Conservation (phyloP, 2,888 invertebrate species). For the Strigamia maritima region DNA sequence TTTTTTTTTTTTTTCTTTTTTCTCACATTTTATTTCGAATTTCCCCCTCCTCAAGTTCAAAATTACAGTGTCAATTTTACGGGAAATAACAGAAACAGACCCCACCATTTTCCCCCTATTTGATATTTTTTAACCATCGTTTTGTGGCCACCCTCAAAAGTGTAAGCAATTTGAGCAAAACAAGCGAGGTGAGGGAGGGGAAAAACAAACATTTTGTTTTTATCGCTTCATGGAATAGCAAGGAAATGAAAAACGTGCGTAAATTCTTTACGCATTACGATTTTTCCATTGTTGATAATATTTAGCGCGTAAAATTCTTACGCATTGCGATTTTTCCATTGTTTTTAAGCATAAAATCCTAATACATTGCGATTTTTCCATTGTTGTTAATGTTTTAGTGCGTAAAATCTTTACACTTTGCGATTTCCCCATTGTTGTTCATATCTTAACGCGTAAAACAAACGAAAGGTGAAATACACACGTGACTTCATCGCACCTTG, state of each 20-base stretch:
- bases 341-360: not conserved
- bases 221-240: not conserved
- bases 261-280: too few species aligned
- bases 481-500: not conserved
- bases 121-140: not conserved
- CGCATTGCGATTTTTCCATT: not conserved
- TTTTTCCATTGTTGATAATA: too few species aligned
- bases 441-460: not conserved
- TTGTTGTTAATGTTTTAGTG: not conserved
- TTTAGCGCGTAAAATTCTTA: not conserved
- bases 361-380: too few species aligned
- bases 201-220: not conserved
- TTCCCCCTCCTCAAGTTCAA: not conserved
- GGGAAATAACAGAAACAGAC: not conserved
- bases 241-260: too few species aligned
- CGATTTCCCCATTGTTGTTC: not conserved
- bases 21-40: not conserved
- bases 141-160: not conserved
- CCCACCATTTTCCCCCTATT: not conserved
- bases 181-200: not conserved
- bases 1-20: not conserved
- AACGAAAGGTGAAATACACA: not conserved
- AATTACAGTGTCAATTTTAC: not conserved
- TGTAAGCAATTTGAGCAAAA: not conserved
- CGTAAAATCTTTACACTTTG: not conserved